Conservation (phyloP, 2,113 vertebrate genomes). For the Dicrurus megarhynchus region DNA sequence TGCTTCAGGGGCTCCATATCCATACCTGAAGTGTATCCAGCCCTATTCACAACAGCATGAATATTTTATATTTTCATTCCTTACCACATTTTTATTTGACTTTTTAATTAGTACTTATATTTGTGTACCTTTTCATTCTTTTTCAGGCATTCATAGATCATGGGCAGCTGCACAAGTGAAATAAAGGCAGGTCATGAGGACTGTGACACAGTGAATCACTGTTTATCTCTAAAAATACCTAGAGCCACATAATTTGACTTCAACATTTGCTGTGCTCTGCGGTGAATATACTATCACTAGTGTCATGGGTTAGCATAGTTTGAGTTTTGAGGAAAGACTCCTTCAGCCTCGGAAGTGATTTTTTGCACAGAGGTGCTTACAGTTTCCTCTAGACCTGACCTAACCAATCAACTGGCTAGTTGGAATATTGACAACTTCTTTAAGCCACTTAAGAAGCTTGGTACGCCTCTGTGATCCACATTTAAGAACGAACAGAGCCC, state of each 20-base stretch:
- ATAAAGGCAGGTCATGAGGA: not conserved
- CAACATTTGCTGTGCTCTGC: not conserved
- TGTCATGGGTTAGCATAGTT: too few relatives aligned
- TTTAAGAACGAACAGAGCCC: too few relatives aligned
- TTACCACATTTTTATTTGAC: not conserved
- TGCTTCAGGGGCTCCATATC: not conserved
- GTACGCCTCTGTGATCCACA: too few relatives aligned
- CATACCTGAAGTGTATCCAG: not conserved
- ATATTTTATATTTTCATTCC: not conserved
- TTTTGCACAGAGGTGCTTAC: too few relatives aligned
- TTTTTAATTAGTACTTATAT: not conserved
- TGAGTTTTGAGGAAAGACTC: too few relatives aligned
- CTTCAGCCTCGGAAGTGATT: too few relatives aligned
- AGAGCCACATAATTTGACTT: conserved; percentile 1
- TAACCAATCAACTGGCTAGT: too few relatives aligned
- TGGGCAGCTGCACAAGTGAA: not conserved
- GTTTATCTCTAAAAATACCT: conserved; percentile 22
- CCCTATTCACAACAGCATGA: not conserved
- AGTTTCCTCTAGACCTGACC: too few relatives aligned
- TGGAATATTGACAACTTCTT: too few relatives aligned
- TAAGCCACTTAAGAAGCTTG: too few relatives aligned
- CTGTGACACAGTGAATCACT: conserved; percentile 3
- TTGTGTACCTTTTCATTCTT: not conserved
- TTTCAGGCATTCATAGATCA: not conserved
- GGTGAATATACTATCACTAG: not conserved